Percentiles rank a stretch among this genome's conserved stretches.
These are phyloP conservation scores for Pithys albifrons DNA, from an alignment of 2,113 vertebrate species.

Conservation along the genomic window DNA sequence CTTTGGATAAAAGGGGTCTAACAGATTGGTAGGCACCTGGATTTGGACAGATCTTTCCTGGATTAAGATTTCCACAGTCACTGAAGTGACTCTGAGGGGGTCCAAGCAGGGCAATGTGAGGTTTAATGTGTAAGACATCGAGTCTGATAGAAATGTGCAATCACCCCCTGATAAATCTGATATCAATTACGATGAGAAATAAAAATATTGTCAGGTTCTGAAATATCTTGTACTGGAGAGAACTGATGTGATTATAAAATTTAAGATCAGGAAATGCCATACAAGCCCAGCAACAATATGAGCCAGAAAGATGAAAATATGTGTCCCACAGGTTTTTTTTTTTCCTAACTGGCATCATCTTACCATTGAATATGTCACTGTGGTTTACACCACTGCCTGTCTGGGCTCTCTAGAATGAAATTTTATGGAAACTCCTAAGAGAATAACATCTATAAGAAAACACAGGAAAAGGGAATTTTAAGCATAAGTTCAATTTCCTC, in stretches of 20 bases:
- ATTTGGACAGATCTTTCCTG: neutral
- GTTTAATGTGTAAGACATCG: neutral
- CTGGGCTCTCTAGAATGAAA: neutral
- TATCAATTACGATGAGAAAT: neutral
- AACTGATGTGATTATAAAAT: neutral
- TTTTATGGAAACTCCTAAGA: neutral
- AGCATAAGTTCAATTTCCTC: neutral
- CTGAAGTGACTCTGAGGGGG: neutral
- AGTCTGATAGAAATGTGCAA: neutral
- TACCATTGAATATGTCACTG: neutral
- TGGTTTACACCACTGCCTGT: neutral
- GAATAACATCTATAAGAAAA: neutral
- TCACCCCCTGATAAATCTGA: neutral
- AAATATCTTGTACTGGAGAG: neutral
- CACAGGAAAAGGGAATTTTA: neutral
- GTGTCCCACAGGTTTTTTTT: neutral
- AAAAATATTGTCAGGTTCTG: neutral
- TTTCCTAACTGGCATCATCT: neutral
- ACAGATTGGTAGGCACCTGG: neutral
- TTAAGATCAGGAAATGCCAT: neutral
- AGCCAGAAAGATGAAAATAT: neutral
- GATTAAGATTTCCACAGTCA: neutral
- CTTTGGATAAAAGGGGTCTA: neutral
- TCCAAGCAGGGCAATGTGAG: neutral
- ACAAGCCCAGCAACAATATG: neutral